These are phyloP conservation scores for Empidonax traillii DNA, from an alignment of 2,113 vertebrate species.

Conservation along the genomic window DNA sequence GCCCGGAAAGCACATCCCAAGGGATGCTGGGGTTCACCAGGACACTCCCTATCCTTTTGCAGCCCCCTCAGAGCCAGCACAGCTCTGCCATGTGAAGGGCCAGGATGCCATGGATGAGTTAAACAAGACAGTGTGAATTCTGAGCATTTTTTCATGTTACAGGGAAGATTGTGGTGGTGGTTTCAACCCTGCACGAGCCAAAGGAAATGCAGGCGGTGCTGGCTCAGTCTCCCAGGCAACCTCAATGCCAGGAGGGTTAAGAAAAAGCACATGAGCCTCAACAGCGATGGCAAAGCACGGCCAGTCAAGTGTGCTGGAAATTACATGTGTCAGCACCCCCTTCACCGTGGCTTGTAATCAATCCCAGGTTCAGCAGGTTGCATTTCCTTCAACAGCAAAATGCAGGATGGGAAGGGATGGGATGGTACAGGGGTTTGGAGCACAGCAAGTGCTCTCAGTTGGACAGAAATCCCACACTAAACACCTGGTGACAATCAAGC, in stretches of 20 bases:
- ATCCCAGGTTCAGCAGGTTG: background rate
- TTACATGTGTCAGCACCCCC: background rate
- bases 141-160: background rate
- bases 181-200: background rate
- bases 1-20: background rate
- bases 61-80: rapidly evolving
- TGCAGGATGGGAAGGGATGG: background rate
- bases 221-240: slow-evolving; percentile 36
- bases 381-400: background rate
- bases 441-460: background rate
- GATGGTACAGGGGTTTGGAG: background rate
- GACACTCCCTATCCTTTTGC: rapidly evolving
- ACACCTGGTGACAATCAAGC: background rate
- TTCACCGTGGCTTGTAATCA: rapidly evolving
- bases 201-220: background rate
- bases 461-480: background rate
- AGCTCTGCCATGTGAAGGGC: rapidly evolving
- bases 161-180: background rate
- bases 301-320: background rate
- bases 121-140: background rate
- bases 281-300: background rate
- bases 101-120: background rate
- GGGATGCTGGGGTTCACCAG: background rate
- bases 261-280: background rate
- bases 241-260: background rate